Base-by-base conservation (phyloP, 2,113 vertebrate species). In the Agapornis roseicollis region DNA sequence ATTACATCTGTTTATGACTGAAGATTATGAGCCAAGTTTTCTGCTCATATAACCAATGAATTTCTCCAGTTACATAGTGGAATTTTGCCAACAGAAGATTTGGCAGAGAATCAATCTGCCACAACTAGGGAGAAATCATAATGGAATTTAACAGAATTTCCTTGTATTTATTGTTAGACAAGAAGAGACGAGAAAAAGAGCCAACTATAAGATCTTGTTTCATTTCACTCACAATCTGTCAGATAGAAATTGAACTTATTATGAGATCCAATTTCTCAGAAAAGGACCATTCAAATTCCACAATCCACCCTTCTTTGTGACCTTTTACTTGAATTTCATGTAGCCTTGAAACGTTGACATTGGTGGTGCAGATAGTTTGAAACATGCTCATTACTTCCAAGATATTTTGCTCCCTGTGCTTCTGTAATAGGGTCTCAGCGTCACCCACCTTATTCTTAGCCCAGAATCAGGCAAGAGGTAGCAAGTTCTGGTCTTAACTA, bases 31-130 rank as follows among this genome's bases (percentile, higher is more conserved):
- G 61, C 23, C 64, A 93, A 91, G 46, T 4, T 69, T 94, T 88
- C 63, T 85, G 66, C 29, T 86, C 20, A 1, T 68, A n/a, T 39
- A 81, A 63, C 9, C 55, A 42, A 80, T 52, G 35, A 50, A 86
- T 91, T 92, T 72, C 41, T 68, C 41, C 56, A 37, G 19, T 64
- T 79, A 18, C 5, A 5, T 2, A n/a, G 16, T 69, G 88, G 85
- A 90, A 85, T 90, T 95, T 86, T 95, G 88, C 83, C 88, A 84
- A 6, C 12, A 86, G 44, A 47, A 47, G n/a, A 69, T 63, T 85
- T 96, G 82, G 56, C 61, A 93, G 61, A 58, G 33, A 71, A 5
- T 60, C 55, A 69, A 64, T 5, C 25, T 70, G 49, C 19, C 8
- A 28, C 19, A 12, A 52, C 9, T 66, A 27, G 33, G 42, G 50